Base-by-base conservation (phyloP, 2,888 invertebrate genomes). In the Marasmarcha lunaedactyla region DNA sequence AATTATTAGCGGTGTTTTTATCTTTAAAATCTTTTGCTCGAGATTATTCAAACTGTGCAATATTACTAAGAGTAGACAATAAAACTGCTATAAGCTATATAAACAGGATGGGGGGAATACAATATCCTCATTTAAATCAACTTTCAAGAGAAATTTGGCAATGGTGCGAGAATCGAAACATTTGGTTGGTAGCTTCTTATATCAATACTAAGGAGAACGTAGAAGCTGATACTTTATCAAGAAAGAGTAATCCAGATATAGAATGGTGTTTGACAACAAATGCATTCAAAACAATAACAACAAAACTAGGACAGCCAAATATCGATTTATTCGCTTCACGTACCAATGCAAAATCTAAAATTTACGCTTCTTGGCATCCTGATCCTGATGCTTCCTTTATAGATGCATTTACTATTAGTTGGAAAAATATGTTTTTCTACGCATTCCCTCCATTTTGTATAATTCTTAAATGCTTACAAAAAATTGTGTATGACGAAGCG, bases 91-190 rank as follows among this genome's bases (percentile, higher is more conserved):
- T 30, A 30, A n/a, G 30, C 11, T 30, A 30, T n/a, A 30, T 30
- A 9, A 30, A 30, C 11, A 9, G 30, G 3, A 30, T 30, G 30
- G 30, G 30, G n/a, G n/a, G 30, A n/a, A 30, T 30, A 30, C 30
- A 30, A 11, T 11, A 30, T 11, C 30, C 30, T 11, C 30, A 30
- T 30, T 30, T 30, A 30, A 30, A 30, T 30, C 4, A 30, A 10
- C 30, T 30, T 30, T 9, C 27, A 13, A 12, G 15, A 12, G 33
- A 38, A 33, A 38, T 38, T 15, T 13, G n/a, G 15, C 15, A 20
- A 49, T 45, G 48, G 45, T 50, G 52, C 50, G 51, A 30, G 11
- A 11, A 30, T n/a, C 9, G 30, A 30, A n/a, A 30, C 11, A 30
- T 30, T n/a, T n/a, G 11, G n/a, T n/a, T 30, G 11, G 4, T 30